Conservation (phyloP, 1,140 invertebrate species). For the Drosophila miranda region DNA sequence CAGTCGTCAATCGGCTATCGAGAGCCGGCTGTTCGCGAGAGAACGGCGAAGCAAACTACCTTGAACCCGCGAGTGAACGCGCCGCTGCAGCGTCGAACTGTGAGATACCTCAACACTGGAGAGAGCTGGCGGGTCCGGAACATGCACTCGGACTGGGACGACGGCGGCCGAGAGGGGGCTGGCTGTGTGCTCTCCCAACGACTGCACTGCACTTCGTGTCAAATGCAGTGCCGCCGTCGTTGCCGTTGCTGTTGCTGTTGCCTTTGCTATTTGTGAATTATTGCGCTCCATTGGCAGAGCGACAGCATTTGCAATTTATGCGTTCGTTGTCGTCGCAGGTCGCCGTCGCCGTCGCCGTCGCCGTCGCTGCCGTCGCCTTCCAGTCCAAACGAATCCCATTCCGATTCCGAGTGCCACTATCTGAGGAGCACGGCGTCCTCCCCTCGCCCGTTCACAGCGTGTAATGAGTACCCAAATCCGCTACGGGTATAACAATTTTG, state of each 20-base stretch:
- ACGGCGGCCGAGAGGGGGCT: constrained; percentile 18
- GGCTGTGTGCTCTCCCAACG: constrained; percentile 9
- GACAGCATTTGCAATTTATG: constrained; percentile 68
- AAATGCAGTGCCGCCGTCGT: constrained; percentile 11
- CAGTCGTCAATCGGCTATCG: constrained; percentile 20
- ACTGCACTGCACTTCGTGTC: constrained; percentile 53
- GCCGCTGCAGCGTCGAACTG: too few relatives aligned
- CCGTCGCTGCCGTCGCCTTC: constrained; percentile 23
- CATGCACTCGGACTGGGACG: constrained; percentile 1
- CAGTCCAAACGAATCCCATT: constrained; percentile 3
- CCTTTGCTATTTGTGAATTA: constrained; percentile 71
- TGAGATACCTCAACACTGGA: constrained; percentile 20
- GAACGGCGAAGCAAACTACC: constrained; percentile 61
- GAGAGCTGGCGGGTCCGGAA: background rate
- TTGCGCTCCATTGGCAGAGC: constrained; percentile 68
- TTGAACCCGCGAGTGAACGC: constrained; percentile 51
- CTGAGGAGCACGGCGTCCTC: constrained; percentile 19
- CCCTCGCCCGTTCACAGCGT: background rate
- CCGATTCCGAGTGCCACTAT: constrained; percentile 33
- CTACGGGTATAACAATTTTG: background rate
- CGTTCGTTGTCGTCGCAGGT: constrained; percentile 60
- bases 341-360: constrained; percentile 28
- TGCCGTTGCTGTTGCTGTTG: constrained; percentile 7
- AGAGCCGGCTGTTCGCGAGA: constrained; percentile 24
- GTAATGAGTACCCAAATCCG: too few relatives aligned